Evolutionary conservation across 2,888 invertebrate species (phyloP), one percentile per base, ranked within the genome.

Genomic region (Microchrysa polita): DNA sequence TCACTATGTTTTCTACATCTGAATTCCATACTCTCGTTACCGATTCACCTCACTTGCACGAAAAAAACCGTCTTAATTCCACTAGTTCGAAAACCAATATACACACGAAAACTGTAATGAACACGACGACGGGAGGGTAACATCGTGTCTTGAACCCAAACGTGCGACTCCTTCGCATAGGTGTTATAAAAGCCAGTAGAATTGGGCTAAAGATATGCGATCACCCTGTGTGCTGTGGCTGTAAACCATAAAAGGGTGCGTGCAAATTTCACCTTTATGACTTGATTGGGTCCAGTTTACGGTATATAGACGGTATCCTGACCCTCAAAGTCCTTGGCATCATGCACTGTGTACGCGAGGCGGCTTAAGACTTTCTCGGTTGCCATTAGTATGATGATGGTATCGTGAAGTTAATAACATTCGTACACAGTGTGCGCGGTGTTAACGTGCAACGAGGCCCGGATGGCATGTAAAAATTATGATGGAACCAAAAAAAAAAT

Each of bases 241-340:
- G 52, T 73, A 73, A 53, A 63, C 12, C 22, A 63, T 52, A 40
- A 63, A 72, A 73, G 63, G 63, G 72, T 73, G 72, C 72, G 72
- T 73, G 72, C 60, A 63, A 73, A 63, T 73, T 73, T 53, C 61
- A 73, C 72, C 63, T 73, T 73, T 73, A 73, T 73, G 63, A 63
- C 72, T 73, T 73, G 61, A 73, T 63, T 73, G 72, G 72, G 72
- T 73, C 72, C 72, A 63, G 61, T 73, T 73, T 63, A 73, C 63
- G 60, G 40, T 61, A 48, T 2, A 23, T 4, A n/a, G n/a, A n/a
- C 23, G 7, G 48, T 16, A 34, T 7, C n/a, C 10, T 10, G 9
- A 1, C 48, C 14, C 23, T 12, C 10, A 34, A 48, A 34, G 69
- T 69, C 44, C 23, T 65, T 14, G 14, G 69, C 42, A 69, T 57